These are phyloP conservation scores for Clavelina lepadiformis DNA, from an alignment of 23 tunicate genomes.

Conservation along the genomic window DNA sequence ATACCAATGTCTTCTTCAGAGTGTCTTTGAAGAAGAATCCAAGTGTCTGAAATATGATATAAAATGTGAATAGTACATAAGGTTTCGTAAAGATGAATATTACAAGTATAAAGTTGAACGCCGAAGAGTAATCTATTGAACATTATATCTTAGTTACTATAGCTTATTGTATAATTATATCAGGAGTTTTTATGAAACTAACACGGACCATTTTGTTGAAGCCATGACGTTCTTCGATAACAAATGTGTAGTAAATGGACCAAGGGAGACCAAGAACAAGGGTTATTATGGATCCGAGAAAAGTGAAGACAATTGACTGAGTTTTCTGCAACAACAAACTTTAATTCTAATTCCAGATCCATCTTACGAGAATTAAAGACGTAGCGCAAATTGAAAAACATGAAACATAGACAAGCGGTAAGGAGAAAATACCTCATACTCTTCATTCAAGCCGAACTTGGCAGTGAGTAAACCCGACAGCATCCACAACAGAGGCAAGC, in stretches of 20 bases:
- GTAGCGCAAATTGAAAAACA: conserved; percentile 1
- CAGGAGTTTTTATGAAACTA: conserved; percentile 1
- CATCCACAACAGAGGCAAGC: conserved; percentile 57
- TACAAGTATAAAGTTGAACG: too few relatives aligned
- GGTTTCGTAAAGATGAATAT: too few relatives aligned
- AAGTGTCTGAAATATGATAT: conserved; percentile 33
- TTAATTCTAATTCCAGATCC: background rate
- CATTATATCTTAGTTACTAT: too few relatives aligned
- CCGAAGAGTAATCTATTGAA: too few relatives aligned
- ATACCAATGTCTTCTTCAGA: conserved; percentile 55
- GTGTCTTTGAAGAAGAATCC: conserved; percentile 83
- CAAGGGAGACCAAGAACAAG: conserved; percentile 58
- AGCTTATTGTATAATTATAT: too few relatives aligned
- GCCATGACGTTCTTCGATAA: conserved; percentile 97
- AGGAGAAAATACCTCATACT: conserved; percentile 39
- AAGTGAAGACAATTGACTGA: conserved; percentile 65
- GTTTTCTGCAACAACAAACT: conserved; percentile 21
- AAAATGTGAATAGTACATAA: too few relatives aligned
- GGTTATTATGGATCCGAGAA: conserved; percentile 50
- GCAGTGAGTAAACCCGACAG: conserved; percentile 35
- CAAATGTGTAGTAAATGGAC: conserved; percentile 91
- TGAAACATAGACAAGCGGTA: background rate
- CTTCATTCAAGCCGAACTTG: conserved; percentile 28
- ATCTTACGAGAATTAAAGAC: background rate
- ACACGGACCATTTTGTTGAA: conserved; percentile 89